A percentile compares a stretch with the other conserved stretches of the same genome.
These are phyloP conservation scores for Ammodytes dubius DNA, from an alignment of 2,113 vertebrate genomes.

Conservation along the genomic window DNA sequence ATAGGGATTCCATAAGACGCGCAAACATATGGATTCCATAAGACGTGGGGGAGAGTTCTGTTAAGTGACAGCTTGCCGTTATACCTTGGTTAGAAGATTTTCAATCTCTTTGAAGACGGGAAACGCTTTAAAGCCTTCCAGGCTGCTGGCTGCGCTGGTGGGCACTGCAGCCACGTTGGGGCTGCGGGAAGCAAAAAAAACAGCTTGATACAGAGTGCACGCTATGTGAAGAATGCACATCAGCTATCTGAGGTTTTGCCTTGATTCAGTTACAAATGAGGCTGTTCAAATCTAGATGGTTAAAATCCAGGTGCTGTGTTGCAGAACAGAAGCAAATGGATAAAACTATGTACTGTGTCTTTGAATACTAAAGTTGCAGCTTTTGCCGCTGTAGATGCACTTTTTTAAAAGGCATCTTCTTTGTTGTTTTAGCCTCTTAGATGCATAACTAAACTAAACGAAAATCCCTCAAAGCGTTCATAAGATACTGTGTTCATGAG, in stretches of 20 bases:
- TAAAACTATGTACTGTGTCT: background rate
- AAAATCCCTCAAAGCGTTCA: no score
- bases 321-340: background rate
- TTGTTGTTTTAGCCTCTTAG: no score
- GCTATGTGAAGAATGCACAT: no score
- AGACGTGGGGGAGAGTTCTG: background rate
- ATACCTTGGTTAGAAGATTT: slow-evolving; percentile 92
- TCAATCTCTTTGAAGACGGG: slow-evolving; percentile 94
- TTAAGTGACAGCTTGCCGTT: background rate
- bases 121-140: slow-evolving; percentile 90
- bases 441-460: no score
- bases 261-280: background rate
- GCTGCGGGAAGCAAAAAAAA: slow-evolving; percentile 65
- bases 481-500: no score
- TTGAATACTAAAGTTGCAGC: no score
- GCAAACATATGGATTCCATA: background rate
- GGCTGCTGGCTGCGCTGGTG: slow-evolving; percentile 77
- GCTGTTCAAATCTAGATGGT: background rate
- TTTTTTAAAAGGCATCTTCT: no score
- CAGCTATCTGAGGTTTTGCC: background rate
- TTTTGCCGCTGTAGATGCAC: no score
- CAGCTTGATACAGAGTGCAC: background rate
- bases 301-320: background rate
- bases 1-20: background rate
- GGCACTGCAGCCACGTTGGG: slow-evolving; percentile 77